Evolutionary conservation across 2,797 vertebrate genomes (phyloP).

Genomic region (Vultur gryphus): DNA sequence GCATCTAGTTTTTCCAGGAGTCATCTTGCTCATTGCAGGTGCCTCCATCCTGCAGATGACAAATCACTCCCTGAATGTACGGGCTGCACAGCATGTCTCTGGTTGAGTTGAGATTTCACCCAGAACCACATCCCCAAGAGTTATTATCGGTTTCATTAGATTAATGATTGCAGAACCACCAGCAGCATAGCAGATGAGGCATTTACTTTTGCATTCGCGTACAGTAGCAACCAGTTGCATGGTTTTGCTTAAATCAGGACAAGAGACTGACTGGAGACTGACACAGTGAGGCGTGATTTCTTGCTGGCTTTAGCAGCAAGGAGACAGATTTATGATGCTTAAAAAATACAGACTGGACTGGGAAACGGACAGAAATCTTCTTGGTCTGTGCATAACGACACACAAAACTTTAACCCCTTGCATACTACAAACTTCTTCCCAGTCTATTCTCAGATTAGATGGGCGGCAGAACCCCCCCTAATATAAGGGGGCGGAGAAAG

Average conservation of each 20-base stretch:
- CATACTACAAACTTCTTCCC: neutral
- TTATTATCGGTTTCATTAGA: constrained; percentile 52
- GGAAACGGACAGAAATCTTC: constrained; percentile 44
- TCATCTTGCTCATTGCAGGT: neutral
- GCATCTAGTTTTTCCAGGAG: neutral
- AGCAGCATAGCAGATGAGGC: constrained; percentile 45
- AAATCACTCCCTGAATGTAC: constrained; percentile 21
- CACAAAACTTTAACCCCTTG: neutral
- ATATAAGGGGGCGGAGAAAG: neutral
- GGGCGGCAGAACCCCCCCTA: neutral
- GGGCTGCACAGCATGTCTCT: constrained; percentile 1
- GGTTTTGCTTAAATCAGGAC: constrained; percentile 38
- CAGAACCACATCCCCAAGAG: constrained; percentile 50
- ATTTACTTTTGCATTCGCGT: constrained; percentile 5
- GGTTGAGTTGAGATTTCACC: constrained; percentile 49
- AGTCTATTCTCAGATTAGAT: neutral
- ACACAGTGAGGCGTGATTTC: neutral
- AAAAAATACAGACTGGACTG: constrained; percentile 1
- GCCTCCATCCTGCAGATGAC: constrained; percentile 30
- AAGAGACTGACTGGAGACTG: constrained; percentile 17
- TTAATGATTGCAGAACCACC: constrained; percentile 46
- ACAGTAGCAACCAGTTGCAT: constrained; percentile 51
- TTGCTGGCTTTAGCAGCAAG: neutral
- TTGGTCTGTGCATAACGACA: neutral
- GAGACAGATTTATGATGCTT: constrained; percentile 25